These are phyloP conservation scores for Ornithoptera alexandrae DNA, from an alignment of 2,888 invertebrate species.

Conservation along the genomic window DNA sequence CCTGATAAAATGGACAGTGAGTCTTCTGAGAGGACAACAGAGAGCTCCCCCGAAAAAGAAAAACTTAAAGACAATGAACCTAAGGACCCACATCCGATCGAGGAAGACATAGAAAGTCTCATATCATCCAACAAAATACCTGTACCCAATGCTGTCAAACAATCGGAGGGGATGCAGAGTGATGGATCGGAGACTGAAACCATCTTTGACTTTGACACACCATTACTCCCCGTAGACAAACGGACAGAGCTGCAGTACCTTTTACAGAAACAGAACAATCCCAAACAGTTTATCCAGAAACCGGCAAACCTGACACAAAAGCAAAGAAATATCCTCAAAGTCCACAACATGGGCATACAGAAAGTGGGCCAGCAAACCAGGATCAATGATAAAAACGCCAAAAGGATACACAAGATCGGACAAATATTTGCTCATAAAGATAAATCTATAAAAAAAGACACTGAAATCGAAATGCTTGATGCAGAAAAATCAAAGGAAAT, in stretches of 20 bases:
- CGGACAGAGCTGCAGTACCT: slow-evolving; percentile 73
- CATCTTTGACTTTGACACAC: slow-evolving; percentile 56
- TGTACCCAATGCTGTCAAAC: slow-evolving; percentile 60
- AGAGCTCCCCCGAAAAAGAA: slow-evolving; percentile 63
- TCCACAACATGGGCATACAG: slow-evolving; percentile 59
- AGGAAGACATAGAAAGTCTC: slow-evolving; percentile 75
- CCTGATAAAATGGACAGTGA: slow-evolving; percentile 63
- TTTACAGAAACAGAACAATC: slow-evolving; percentile 74
- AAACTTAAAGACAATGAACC: slow-evolving; percentile 43
- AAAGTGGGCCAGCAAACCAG: slow-evolving; percentile 66
- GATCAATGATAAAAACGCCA: slow-evolving; percentile 67
- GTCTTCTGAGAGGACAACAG: slow-evolving; percentile 60
- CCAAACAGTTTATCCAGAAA: slow-evolving; percentile 68
- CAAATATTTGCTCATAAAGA: slow-evolving; percentile 63
- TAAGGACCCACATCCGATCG: slow-evolving; percentile 43
- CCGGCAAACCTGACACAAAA: slow-evolving; percentile 62
- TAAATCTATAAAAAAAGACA: slow-evolving; percentile 44
- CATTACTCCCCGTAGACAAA: slow-evolving; percentile 62
- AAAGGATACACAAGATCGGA: slow-evolving; percentile 70
- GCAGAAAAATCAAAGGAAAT: slow-evolving; percentile 52
- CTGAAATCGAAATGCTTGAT: slow-evolving; percentile 50
- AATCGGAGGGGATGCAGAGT: slow-evolving; percentile 47
- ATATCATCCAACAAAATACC: slow-evolving; percentile 75
- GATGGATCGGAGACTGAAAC: slow-evolving; percentile 60
- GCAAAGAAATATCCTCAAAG: slow-evolving; percentile 60